Conservation (phyloP, 2,888 invertebrate genomes). For the Theodoxus fluviatilis region DNA sequence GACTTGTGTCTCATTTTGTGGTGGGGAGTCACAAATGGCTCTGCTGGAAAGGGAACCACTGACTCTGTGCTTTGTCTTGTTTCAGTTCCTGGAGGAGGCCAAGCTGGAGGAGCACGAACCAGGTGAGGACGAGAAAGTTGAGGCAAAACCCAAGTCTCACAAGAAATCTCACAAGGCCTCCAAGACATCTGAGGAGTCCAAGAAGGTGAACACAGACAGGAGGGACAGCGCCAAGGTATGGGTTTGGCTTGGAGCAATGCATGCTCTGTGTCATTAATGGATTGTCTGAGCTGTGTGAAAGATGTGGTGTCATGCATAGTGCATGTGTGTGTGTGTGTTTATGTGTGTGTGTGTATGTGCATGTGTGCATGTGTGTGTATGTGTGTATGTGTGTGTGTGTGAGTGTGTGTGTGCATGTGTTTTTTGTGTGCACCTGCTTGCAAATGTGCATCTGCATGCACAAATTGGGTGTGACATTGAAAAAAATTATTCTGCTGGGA, state of each 20-base stretch:
- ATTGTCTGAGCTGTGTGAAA: not conserved
- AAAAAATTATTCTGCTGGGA: too few relatives aligned
- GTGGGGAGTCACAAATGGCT: too few relatives aligned
- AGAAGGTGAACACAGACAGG: conserved; percentile 5
- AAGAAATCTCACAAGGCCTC: not conserved
- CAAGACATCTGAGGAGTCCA: not conserved
- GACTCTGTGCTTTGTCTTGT: conserved; percentile 4
- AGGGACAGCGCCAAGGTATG: not conserved
- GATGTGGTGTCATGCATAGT: not conserved
- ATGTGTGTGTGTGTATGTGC: too few relatives aligned
- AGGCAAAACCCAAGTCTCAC: not conserved
- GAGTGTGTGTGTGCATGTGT: too few relatives aligned
- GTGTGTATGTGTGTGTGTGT: too few relatives aligned
- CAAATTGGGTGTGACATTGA: too few relatives aligned
- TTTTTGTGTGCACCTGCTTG: too few relatives aligned
- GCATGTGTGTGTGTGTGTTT: too few relatives aligned
- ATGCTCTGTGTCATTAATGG: not conserved
- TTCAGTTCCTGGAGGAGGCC: conserved; percentile 45
- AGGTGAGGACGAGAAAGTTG: not conserved
- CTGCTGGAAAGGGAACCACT: too few relatives aligned
- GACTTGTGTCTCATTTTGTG: too few relatives aligned
- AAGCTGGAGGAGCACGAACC: conserved; percentile 42
- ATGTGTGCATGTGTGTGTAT: too few relatives aligned
- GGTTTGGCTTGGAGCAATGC: not conserved
- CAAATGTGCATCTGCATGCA: too few relatives aligned